These are phyloP conservation scores for Chroicocephalus ridibundus DNA, from an alignment of 2,113 vertebrate species.

Conservation along the genomic window DNA sequence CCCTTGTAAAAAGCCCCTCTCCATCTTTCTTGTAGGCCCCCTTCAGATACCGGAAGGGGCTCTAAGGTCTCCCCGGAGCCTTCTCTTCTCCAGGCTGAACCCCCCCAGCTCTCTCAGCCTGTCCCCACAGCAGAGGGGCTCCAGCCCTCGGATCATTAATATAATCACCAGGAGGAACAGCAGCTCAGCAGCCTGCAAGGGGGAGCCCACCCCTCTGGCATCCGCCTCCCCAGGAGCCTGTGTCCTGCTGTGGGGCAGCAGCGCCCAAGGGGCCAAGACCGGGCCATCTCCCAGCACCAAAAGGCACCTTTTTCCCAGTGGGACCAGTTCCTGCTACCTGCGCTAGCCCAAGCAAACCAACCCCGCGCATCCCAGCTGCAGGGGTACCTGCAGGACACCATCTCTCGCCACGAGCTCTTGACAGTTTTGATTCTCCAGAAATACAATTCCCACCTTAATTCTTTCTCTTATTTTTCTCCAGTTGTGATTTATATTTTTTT, in stretches of 20 bases:
- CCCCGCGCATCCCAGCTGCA: fast-evolving
- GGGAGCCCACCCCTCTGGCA: fast-evolving
- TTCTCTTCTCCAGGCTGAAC: background rate
- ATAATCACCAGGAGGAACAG: background rate
- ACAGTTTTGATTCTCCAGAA: background rate
- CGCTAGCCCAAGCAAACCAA: background rate
- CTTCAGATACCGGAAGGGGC: background rate
- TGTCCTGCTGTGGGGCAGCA: fast-evolving
- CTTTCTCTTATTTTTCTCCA: background rate
- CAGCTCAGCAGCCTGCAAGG: background rate
- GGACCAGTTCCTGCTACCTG: background rate
- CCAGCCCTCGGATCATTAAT: background rate
- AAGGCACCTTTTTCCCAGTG: background rate
- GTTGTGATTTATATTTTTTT: background rate
- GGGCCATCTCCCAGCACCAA: background rate
- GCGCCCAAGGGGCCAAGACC: fast-evolving
- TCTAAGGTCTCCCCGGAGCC: background rate
- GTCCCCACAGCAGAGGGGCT: background rate
- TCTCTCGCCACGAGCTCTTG: background rate
- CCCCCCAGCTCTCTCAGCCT: background rate
- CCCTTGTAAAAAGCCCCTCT: background rate
- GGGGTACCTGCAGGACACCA: background rate
- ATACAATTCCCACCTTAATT: background rate
- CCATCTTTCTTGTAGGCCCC: background rate
- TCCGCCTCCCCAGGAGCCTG: background rate